Conservation (phyloP, 2,113 vertebrate species). For the Cathartes aura region DNA sequence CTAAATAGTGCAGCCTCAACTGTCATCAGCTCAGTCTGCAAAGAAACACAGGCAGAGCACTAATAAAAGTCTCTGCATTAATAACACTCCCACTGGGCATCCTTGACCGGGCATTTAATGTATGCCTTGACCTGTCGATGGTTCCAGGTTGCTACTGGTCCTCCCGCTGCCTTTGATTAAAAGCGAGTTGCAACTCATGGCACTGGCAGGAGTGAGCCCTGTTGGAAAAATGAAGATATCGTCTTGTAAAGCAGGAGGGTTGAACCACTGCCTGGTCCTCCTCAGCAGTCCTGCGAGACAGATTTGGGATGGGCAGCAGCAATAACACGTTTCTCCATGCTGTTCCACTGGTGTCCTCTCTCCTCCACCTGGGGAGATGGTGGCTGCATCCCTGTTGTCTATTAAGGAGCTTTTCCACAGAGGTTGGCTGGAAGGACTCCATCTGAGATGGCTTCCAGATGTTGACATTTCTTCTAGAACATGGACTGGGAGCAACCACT, state of each 20-base stretch:
- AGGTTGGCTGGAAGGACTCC: neutral
- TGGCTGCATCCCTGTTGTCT: neutral
- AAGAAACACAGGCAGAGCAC: neutral
- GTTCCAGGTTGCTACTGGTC: neutral
- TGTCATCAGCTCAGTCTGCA: neutral
- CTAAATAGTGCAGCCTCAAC: neutral
- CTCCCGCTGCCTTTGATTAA: neutral
- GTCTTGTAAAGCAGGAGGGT: neutral
- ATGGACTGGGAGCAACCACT: neutral
- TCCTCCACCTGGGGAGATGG: neutral
- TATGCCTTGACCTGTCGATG: neutral
- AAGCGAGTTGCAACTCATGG: neutral
- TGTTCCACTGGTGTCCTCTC: neutral
- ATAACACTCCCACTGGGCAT: neutral
- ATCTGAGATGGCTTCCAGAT: neutral
- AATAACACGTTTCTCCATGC: rapidly evolving
- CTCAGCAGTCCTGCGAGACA: neutral
- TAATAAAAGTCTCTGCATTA: neutral
- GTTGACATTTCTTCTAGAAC: neutral
- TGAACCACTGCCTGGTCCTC: neutral
- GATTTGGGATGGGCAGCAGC: neutral
- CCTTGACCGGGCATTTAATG: neutral
- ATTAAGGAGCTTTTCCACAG: neutral
- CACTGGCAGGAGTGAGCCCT: neutral
- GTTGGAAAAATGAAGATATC: neutral